Conservation (phyloP, 2,797 vertebrate species). For the Furcifer pardalis region DNA sequence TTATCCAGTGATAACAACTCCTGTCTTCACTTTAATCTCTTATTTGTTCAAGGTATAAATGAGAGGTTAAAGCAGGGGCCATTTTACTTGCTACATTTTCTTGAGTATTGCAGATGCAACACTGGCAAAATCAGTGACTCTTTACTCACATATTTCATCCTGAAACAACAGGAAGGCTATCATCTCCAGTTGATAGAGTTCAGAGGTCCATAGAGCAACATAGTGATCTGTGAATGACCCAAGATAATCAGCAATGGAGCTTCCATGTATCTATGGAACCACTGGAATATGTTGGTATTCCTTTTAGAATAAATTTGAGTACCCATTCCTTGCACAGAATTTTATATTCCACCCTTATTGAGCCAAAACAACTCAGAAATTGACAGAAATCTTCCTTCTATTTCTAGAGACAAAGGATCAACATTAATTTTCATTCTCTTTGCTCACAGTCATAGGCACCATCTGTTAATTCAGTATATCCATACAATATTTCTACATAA, state of each 20-base stretch:
- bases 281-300: slow-evolving; percentile 3
- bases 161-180: slow-evolving; percentile 37
- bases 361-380: background rate
- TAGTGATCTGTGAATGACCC: slow-evolving; percentile 39
- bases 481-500: background rate
- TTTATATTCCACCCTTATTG: background rate
- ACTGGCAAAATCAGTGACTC: slow-evolving; percentile 31
- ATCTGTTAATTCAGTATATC: background rate
- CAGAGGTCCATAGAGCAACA: slow-evolving; percentile 40
- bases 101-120: slow-evolving; percentile 21
- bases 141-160: slow-evolving; percentile 36
- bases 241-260: slow-evolving; percentile 28
- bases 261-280: slow-evolving; percentile 18
- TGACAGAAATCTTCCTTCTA: background rate
- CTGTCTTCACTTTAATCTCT: slow-evolving; percentile 15
- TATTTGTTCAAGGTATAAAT: slow-evolving; percentile 21
- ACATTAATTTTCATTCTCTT: background rate
- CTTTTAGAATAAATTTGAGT: background rate
- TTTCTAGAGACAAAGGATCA: background rate
- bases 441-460: background rate
- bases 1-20: slow-evolving; percentile 18
- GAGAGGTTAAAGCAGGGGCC: slow-evolving; percentile 11
- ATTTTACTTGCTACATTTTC: slow-evolving; percentile 10
- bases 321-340: background rate
- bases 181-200: slow-evolving; percentile 26